Evolutionary conservation across 2,113 vertebrate genomes (phyloP).

Genomic region (Sitta europaea): DNA sequence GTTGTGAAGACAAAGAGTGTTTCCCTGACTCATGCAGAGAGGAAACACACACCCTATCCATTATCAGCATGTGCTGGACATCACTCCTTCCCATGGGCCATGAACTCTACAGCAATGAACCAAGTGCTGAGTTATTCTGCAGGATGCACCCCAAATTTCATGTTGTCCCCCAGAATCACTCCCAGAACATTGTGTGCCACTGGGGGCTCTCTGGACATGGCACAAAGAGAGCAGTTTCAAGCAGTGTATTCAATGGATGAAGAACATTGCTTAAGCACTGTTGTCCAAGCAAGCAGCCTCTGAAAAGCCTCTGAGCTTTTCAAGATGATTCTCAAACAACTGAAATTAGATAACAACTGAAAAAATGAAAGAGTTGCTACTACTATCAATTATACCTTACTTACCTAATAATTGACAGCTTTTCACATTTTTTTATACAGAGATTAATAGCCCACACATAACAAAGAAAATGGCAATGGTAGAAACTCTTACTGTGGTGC

Average conservation of each 20-base stretch:
- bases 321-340: neutral
- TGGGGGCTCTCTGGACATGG: neutral
- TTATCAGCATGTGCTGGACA: neutral
- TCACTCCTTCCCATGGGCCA: neutral
- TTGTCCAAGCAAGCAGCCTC: neutral
- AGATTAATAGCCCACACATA: slow-evolving; percentile 6
- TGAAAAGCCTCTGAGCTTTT: neutral
- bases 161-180: neutral
- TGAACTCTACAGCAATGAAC: neutral
- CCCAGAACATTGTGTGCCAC: neutral
- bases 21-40: neutral
- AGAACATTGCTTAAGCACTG: neutral
- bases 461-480: neutral
- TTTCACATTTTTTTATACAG: neutral
- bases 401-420: slow-evolving; percentile 24
- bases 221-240: neutral
- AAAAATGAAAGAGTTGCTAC: slow-evolving; percentile 7
- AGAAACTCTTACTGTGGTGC: neutral
- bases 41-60: neutral
- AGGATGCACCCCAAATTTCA: neutral
- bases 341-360: slow-evolving; percentile 9
- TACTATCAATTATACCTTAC: slow-evolving; percentile 29
- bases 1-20: neutral
- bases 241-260: neutral
- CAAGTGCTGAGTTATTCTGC: neutral